Evolutionary conservation across 2,888 invertebrate genomes (phyloP), one percentile per base, ranked within the genome.

Genomic region (Sisyra nigra): DNA sequence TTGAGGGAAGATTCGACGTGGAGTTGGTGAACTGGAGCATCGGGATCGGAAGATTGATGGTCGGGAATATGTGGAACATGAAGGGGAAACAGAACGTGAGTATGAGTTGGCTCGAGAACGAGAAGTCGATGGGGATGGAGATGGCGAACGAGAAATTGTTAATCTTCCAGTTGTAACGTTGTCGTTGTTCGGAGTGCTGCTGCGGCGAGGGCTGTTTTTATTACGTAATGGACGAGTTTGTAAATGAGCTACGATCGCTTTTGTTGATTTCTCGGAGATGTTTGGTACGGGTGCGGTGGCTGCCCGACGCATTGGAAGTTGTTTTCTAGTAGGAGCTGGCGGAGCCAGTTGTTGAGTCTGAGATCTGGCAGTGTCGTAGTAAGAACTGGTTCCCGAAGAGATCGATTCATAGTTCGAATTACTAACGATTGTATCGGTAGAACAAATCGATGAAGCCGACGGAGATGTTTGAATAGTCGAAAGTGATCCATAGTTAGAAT

Each of bases 1-100:
- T 55, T 82, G 80, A 1, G 84, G 84, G 51, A 74, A 83, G 50
- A 74, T 65, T 51, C 83, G 69, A 48, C 83, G 66, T 4, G 81
- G 79, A 10, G 70, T 69, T 30, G 68, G 62, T n/a, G 66, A 66
- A 48, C 59, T 19, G 5, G 41, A 19, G 11, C 11, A 14, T 13
- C 40, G 9, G 4, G 31, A 30, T 10, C 44, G 44, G 11, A 52
- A 51, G 40, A 46, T 15, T 6, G 63, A 59, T 49, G 65, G 63
- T 45, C 8, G 44, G 38, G 30, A 47, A 29, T 37, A 49, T 11
- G 46, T 47, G 46, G 39, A 44, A 24, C 24, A 24, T 41, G 40
- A 40, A 44, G 38, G 48, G 47, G 11, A 41, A 3, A 18, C 41
- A 18, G 35, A 43, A 17, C 38, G 29, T 8, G 43, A 43, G 8